These are phyloP conservation scores for Colletes latitarsis DNA, from an alignment of 1,140 invertebrate genomes.

Conservation along the genomic window DNA sequence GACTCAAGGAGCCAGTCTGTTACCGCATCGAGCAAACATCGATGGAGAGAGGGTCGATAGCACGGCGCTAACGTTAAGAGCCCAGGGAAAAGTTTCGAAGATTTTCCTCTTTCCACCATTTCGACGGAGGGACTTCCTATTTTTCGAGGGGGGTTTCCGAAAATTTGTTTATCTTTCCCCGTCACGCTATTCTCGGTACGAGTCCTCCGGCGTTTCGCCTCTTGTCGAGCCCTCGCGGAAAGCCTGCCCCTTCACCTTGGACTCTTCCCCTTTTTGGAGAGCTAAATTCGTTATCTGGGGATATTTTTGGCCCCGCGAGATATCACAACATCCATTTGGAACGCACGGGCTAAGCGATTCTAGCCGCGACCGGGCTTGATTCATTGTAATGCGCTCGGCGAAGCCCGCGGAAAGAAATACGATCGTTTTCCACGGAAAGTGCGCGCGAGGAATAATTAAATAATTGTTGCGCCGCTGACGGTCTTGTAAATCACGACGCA, in stretches of 20 bases:
- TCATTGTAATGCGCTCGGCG: conserved; percentile 37
- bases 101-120: not conserved
- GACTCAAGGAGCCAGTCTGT: too few species aligned
- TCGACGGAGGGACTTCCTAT: not conserved
- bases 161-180: conserved; percentile 55
- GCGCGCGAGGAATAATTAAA: conserved; percentile 30
- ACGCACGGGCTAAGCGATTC: conserved; percentile 13
- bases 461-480: conserved; percentile 14
- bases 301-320: conserved; percentile 51
- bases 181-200: conserved; percentile 35
- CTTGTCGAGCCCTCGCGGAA: not conserved
- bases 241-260: conserved; percentile 34
- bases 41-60: too few species aligned
- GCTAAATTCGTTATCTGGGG: conserved; percentile 56
- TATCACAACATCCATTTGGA: conserved; percentile 53
- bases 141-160: conserved; percentile 14
- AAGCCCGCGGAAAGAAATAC: conserved; percentile 4
- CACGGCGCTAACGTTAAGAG: too few species aligned
- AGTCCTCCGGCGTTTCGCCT: not conserved
- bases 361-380: conserved; percentile 10
- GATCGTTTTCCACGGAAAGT: conserved; percentile 14
- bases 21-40: too few species aligned
- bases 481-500: not conserved
- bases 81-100: not conserved
- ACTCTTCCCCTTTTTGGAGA: conserved; percentile 12